Conservation (phyloP, 2,113 vertebrate genomes). For the Brachypteracias leptosomus region DNA sequence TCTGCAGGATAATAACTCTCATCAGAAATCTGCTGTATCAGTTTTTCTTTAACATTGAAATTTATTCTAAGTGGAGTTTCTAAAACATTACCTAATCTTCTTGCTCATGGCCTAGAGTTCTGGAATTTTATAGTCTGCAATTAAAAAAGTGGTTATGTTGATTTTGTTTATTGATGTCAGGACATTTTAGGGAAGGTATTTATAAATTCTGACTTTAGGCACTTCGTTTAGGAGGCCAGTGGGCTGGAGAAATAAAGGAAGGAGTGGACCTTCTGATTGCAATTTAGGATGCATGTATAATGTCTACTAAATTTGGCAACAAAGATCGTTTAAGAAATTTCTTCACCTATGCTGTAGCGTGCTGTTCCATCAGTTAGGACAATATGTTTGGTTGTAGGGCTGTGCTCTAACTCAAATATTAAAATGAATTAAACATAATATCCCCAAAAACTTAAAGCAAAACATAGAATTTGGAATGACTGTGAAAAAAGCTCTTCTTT, state of each 20-base stretch:
- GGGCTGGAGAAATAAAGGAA: background rate
- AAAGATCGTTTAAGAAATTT: background rate
- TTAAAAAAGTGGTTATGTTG: background rate
- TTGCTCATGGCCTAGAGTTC: background rate
- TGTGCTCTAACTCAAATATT: background rate
- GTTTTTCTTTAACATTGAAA: background rate
- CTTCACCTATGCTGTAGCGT: background rate
- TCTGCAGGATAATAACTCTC: background rate
- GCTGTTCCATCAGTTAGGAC: background rate
- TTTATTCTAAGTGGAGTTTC: background rate
- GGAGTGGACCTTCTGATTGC: background rate
- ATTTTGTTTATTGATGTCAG: background rate
- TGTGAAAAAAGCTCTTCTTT: background rate
- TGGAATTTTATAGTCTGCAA: background rate
- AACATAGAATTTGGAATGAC: background rate
- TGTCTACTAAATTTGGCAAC: background rate
- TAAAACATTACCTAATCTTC: background rate
- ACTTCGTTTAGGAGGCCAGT: background rate
- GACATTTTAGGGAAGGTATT: background rate
- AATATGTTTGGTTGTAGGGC: background rate
- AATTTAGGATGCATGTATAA: background rate
- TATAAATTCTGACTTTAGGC: background rate
- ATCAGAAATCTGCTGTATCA: background rate
- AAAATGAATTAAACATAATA: background rate
- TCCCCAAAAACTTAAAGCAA: background rate